Evolutionary conservation across 2,888 invertebrate genomes (phyloP).

Genomic region (Andrena marginata): DNA sequence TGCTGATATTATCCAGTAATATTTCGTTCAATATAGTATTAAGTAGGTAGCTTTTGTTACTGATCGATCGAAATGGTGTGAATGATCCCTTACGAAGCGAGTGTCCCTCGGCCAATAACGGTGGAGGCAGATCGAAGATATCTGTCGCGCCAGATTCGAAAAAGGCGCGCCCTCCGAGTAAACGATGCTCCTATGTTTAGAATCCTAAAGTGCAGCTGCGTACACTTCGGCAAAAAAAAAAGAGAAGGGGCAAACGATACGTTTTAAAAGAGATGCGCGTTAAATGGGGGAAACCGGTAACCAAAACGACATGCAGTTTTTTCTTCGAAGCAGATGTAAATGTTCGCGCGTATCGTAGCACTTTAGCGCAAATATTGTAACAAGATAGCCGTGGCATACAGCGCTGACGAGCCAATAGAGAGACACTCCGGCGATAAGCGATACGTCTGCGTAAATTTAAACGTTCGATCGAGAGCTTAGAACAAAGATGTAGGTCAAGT

Average conservation of each 20-base stretch:
- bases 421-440: conserved; percentile 14
- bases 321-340: neutral
- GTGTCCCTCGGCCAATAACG: conserved; percentile 47
- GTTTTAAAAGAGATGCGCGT: conserved; percentile 36
- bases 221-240: conserved; percentile 35
- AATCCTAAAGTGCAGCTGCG: conserved; percentile 53
- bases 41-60: too few relatives aligned
- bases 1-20: too few relatives aligned
- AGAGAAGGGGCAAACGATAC: conserved; percentile 39
- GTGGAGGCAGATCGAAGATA: conserved; percentile 48
- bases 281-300: neutral
- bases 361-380: conserved; percentile 32
- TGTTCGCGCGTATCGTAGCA: neutral
- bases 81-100: conserved; percentile 36
- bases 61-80: conserved; percentile 21
- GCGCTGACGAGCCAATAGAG: neutral
- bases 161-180: conserved; percentile 51
- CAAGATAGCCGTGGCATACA: conserved; percentile 26
- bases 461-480: conserved; percentile 36
- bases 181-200: conserved; percentile 53
- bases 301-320: conserved; percentile 1
- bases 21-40: neutral
- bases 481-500: conserved; percentile 48
- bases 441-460: conserved; percentile 40
- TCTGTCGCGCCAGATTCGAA: conserved; percentile 57